Conservation (phyloP, 1,140 invertebrate species). For the Drosophila littoralis region DNA sequence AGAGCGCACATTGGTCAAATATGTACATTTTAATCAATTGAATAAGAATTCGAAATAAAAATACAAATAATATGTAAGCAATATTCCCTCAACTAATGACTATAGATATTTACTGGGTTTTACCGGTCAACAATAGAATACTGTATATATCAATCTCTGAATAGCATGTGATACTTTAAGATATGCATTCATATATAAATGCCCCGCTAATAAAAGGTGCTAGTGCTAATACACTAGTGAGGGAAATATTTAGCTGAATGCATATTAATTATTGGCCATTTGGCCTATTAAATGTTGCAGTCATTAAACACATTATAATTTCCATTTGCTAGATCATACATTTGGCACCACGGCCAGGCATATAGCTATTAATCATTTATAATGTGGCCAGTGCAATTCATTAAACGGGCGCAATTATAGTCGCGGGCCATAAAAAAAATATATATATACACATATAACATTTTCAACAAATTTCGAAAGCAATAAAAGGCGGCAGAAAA, state of each 20-base stretch:
- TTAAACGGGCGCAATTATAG: constrained; percentile 45
- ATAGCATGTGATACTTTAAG: neutral
- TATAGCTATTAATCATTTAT: constrained; percentile 47
- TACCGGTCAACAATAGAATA: neutral
- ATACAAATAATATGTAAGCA: neutral
- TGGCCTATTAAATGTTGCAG: constrained; percentile 48
- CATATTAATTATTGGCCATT: constrained; percentile 27
- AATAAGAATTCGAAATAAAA: neutral
- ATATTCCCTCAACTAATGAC: constrained; percentile 1
- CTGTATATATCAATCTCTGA: neutral
- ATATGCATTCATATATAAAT: constrained; percentile 1
- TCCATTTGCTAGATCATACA: constrained; percentile 28
- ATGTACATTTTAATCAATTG: no score
- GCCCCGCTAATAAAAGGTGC: constrained; percentile 30
- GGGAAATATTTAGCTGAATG: constrained; percentile 26
- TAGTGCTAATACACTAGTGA: neutral
- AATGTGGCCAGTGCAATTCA: constrained; percentile 59
- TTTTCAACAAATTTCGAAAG: constrained; percentile 53
- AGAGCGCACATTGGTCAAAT: no score
- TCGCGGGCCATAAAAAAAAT: constrained; percentile 38
- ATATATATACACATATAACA: constrained; percentile 31
- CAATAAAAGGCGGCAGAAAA: constrained; percentile 27
- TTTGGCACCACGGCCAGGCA: constrained; percentile 31
- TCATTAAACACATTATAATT: constrained; percentile 31
- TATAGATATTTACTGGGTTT: neutral